A percentile compares a stretch with the other conserved stretches of the same genome.
Conservation (phyloP, 2,888 invertebrate species). For the Nebria brevicollis region DNA sequence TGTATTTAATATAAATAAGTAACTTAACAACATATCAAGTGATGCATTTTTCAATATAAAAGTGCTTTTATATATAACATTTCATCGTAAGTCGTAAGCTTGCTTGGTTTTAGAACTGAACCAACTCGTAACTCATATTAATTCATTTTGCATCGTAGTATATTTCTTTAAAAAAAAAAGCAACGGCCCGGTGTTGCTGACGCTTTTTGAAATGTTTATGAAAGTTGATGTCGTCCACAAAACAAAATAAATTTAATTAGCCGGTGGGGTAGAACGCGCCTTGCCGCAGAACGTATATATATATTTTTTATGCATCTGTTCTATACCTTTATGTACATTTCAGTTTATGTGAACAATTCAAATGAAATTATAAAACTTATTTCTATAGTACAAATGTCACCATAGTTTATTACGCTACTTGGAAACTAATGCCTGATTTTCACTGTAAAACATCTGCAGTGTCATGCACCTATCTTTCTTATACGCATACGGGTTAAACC, state of each 20-base stretch:
- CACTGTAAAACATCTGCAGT: too few relatives aligned
- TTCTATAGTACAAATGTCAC: background rate
- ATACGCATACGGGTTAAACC: too few relatives aligned
- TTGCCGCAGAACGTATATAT: constrained; percentile 12
- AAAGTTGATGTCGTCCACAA: constrained; percentile 31
- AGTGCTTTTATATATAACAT: too few relatives aligned
- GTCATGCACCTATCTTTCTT: too few relatives aligned
- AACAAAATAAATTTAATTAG: constrained; percentile 34
- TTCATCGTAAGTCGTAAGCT: background rate
- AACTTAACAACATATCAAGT: too few relatives aligned
- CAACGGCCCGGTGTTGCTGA: constrained; percentile 27
- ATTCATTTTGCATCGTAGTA: constrained; percentile 29
- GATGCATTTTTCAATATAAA: too few relatives aligned
- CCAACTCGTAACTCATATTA: constrained; percentile 16
- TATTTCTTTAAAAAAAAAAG: constrained; percentile 29
- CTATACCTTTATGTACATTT: constrained; percentile 15
- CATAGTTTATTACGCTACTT: background rate
- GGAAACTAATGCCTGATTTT: background rate
- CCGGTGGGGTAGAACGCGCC: constrained; percentile 27
- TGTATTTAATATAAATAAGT: too few relatives aligned
- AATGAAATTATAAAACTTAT: constrained; percentile 17
- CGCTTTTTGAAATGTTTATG: constrained; percentile 36
- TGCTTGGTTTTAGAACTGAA: background rate
- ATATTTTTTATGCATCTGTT: constrained; percentile 26
- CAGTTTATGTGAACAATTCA: constrained; percentile 24